Percentiles rank a stretch among this genome's conserved stretches.
These are phyloP conservation scores for Sinonovacula constricta DNA, from an alignment of 1,140 invertebrate genomes.

Conservation along the genomic window DNA sequence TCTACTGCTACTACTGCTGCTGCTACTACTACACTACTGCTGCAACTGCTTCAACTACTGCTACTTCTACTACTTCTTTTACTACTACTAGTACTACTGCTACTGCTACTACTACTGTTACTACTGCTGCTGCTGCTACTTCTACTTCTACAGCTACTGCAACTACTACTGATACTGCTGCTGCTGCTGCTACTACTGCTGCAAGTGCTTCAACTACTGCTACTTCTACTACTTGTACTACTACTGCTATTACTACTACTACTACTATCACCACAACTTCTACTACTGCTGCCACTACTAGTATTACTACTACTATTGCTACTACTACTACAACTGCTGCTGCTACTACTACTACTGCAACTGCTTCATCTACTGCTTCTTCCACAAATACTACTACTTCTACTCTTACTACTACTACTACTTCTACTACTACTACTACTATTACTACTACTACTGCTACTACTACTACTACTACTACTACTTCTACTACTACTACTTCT, in stretches of 20 bases:
- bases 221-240: background rate
- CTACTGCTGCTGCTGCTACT: too few species aligned
- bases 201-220: background rate
- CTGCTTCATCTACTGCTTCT: slow-evolving; percentile 7
- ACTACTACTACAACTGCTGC: background rate
- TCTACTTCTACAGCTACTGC: background rate
- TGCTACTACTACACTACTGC: background rate
- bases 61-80: background rate
- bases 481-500: slow-evolving; percentile 1
- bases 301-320: too few species aligned
- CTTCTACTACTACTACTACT: slow-evolving; percentile 18
- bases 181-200: background rate
- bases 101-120: too few species aligned
- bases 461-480: slow-evolving; percentile 2
- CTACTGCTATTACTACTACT: background rate
- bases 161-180: too few species aligned
- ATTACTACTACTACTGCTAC: background rate
- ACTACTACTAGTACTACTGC: too few species aligned
- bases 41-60: background rate
- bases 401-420: too few species aligned
- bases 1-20: background rate
- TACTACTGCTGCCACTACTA: too few species aligned
- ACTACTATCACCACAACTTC: too few species aligned
- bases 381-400: too few species aligned
- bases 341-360: slow-evolving; percentile 13